Percentiles rank a stretch among this genome's conserved stretches.
phyloP scores from a whole-genome alignment of 2,113 vertebrate genomes.

The Catagonus wagneri region DNA sequence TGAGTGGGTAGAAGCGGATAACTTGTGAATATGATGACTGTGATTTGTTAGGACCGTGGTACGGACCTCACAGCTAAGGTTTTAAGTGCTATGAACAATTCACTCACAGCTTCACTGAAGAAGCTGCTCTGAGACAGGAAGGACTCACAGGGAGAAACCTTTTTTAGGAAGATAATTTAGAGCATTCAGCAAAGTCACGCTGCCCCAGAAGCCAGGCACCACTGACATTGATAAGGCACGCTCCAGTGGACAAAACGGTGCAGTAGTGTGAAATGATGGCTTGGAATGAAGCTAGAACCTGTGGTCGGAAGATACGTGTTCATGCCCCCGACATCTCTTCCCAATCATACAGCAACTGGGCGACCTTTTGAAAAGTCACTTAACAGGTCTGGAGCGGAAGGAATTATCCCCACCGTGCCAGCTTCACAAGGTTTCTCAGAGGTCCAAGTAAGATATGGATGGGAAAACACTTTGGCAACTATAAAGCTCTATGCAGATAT shows the following conservation, averaged over 20 bases:
- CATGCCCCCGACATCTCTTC: background rate
- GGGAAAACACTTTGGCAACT: background rate
- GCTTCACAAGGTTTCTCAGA: background rate
- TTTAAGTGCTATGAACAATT: background rate
- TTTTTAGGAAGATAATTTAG: background rate
- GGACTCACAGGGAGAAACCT: background rate
- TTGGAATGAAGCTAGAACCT: background rate
- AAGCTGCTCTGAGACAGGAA: background rate
- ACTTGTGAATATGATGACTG: background rate
- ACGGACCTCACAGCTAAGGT: background rate
- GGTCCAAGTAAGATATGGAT: background rate
- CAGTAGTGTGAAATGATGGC: background rate
- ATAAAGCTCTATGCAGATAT: background rate
- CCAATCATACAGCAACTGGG: too few species aligned
- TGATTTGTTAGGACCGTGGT: too few species aligned
- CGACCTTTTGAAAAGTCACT: background rate
- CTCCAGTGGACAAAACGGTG: background rate
- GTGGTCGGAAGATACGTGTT: background rate
- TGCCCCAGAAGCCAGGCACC: background rate
- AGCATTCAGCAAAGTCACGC: background rate
- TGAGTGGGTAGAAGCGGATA: background rate
- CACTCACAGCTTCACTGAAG: background rate
- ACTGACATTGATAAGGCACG: fast-evolving
- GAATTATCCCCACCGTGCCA: background rate
- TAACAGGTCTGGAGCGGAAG: background rate